A percentile compares a stretch with the other conserved stretches of the same genome.
Evolutionary conservation across 1,140 invertebrate genomes (phyloP).

Genomic region (Stegodyphus dumicola): DNA sequence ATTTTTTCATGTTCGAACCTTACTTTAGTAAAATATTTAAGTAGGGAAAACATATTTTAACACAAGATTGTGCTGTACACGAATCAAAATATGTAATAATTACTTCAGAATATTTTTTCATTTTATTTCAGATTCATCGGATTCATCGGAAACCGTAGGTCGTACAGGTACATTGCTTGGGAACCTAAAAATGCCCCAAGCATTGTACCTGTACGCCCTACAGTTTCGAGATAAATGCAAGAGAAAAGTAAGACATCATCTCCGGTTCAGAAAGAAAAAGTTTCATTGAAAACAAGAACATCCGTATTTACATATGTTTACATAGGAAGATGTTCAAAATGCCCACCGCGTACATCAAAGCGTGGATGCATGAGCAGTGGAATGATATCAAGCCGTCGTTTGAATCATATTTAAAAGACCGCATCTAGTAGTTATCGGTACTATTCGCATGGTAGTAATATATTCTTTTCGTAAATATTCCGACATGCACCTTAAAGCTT

Average conservation of each 20-base stretch:
- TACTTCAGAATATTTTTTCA: too few species aligned
- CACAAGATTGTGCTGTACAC: too few species aligned
- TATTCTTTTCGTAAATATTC: background rate
- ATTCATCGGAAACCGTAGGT: too few species aligned
- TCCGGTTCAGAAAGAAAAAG: background rate
- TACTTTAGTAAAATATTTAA: too few species aligned
- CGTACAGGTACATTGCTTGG: too few species aligned
- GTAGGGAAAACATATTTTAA: too few species aligned
- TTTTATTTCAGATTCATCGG: too few species aligned
- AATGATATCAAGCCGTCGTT: background rate
- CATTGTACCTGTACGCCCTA: background rate
- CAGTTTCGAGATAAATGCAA: constrained; percentile 6
- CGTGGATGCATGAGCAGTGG: too few species aligned
- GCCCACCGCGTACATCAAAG: background rate
- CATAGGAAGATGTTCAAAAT: background rate
- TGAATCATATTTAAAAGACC: constrained; percentile 3
- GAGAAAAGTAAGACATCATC: background rate
- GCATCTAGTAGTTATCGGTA: background rate
- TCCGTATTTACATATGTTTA: background rate
- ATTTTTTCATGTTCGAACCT: too few species aligned
- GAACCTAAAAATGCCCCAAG: background rate
- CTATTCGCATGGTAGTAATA: background rate
- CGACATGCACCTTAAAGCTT: background rate
- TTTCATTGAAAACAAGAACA: background rate
- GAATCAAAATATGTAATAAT: too few species aligned